Base-by-base conservation (phyloP, 2,888 invertebrate genomes). In the Torymus aiolomorphi region DNA sequence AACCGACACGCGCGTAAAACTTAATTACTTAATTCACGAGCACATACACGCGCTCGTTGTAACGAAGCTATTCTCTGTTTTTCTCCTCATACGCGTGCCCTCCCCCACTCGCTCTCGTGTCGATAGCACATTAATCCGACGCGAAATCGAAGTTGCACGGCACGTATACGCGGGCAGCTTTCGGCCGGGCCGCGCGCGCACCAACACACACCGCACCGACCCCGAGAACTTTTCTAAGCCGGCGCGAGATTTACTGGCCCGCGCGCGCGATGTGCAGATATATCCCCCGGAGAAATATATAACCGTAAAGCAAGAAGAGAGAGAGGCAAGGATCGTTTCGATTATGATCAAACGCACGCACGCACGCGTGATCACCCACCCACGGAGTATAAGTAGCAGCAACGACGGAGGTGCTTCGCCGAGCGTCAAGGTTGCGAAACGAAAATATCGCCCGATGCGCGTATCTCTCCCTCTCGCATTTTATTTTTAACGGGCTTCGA, bases 351-450 rank as follows among this genome's bases (percentile, higher is more conserved):
- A 56, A 16, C 56, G 16, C 69, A 16, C 56, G 42, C 42, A 42
- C 42, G 8, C 31, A 31, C 31, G 31, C 31, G 5, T 3, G 31
- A 31, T 16, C 16, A 12, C 16, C 31, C 54, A 16, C 14, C 20
- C 54, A 12, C 18, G 42, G 49, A 14, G 11, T 24, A 61, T 13
- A 59, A 8, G 42, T 8, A 42, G 42, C 42, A 42, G 5, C 42
- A 42, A 42, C 42, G 42, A 42, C 8, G 42, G 42, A 42, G 8
- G 42, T 4, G 72, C 24, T 63, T 63, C 51, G 18, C 24, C 49
- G 49, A 59, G 51, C 69, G 59, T 76, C 76, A 80, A 80, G 73
- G 72, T 76, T 76, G 80, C 73, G 52, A 69, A 76, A 69, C 69
- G 62, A 80, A 80, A 80, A 80, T 80, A 80, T 63, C 54, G 54